phyloP scores from a whole-genome alignment of 2,797 vertebrate species.

The Oreochromis mossambicus region DNA sequence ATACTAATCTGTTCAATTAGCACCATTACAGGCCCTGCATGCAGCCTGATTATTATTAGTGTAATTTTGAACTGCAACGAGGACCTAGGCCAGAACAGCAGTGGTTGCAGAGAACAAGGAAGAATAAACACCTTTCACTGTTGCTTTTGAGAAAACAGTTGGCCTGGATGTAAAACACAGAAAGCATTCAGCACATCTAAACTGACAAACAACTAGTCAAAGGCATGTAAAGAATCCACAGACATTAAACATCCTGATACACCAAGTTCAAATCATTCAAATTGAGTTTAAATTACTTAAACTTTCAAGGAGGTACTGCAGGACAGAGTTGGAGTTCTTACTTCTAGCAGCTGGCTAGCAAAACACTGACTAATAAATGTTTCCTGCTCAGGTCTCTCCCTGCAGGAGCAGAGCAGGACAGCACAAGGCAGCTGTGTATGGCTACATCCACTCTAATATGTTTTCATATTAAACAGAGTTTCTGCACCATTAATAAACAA shows the following conservation, averaged over 20 bases:
- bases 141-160: not conserved
- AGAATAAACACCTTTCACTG: not conserved
- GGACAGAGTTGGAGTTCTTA: slow-evolving; percentile 22
- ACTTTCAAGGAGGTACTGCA: not conserved
- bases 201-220: not conserved
- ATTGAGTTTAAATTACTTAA: not conserved
- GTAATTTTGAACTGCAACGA: slow-evolving; percentile 87
- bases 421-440: slow-evolving; percentile 59
- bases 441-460: not conserved
- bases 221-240: not conserved
- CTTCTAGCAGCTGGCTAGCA: slow-evolving; percentile 39
- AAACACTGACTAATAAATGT: slow-evolving; percentile 88
- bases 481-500: not conserved
- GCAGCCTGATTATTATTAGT: slow-evolving; percentile 95
- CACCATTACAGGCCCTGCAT: slow-evolving; percentile 97
- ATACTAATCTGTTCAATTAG: slow-evolving; percentile 99
- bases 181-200: not conserved
- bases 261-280: not conserved
- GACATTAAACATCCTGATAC: not conserved
- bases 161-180: not conserved
- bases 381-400: slow-evolving; percentile 85
- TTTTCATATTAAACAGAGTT: not conserved
- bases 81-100: slow-evolving; percentile 31
- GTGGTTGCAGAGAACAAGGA: not conserved
- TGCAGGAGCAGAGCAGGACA: slow-evolving; percentile 72